Conservation (phyloP, 2,797 vertebrate species). For the Lemur catta region DNA sequence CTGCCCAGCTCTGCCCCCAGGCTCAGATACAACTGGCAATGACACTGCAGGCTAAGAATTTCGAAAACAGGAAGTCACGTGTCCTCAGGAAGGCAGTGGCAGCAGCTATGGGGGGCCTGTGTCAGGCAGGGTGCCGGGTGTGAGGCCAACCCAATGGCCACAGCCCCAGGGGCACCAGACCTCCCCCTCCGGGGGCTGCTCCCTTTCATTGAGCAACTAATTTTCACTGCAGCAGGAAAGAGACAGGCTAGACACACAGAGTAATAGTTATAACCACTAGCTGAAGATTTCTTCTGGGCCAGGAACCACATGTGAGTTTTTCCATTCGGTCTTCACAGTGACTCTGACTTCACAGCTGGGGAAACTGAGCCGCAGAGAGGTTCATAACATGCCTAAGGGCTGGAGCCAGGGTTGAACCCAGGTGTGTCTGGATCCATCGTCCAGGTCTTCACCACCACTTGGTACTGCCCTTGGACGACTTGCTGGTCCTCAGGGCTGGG, state of each 20-base stretch:
- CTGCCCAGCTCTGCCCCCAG: not conserved
- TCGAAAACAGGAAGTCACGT: conserved; percentile 75
- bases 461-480: not conserved
- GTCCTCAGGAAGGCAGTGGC: conserved; percentile 41
- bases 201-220: not conserved
- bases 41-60: not conserved
- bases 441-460: not conserved
- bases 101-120: not conserved
- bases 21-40: not conserved
- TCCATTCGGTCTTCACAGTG: not conserved
- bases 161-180: not conserved
- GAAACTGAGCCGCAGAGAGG: not conserved
- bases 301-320: not conserved
- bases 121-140: not conserved
- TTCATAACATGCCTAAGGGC: not conserved
- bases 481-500: not conserved
- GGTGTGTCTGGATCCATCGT: not conserved
- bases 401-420: not conserved
- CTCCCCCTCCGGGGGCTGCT: not conserved
- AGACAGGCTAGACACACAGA: not conserved
- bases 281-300: not conserved
- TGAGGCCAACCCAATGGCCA: not conserved
- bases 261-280: accelerated
- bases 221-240: not conserved
- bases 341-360: not conserved